A percentile compares a stretch with the other conserved stretches of the same genome.
These are phyloP conservation scores for Microtus montanus DNA, from an alignment of 2,113 vertebrate genomes.

Conservation along the genomic window DNA sequence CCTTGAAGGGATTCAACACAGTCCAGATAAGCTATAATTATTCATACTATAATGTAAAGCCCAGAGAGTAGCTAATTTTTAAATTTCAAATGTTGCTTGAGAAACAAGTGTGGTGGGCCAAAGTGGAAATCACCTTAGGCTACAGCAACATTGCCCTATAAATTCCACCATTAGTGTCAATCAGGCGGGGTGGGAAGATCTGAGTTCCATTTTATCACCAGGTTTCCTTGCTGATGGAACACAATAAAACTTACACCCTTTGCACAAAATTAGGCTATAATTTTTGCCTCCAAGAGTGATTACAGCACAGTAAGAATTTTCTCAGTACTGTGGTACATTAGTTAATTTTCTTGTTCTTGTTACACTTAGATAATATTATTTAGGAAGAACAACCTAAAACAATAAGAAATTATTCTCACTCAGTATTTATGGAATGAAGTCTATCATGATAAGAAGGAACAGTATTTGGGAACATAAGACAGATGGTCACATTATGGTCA, in stretches of 20 bases:
- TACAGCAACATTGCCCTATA: background rate
- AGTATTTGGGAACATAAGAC: background rate
- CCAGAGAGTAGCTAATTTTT: background rate
- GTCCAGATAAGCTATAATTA: background rate
- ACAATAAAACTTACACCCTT: background rate
- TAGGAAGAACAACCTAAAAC: background rate
- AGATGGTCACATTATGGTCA: background rate
- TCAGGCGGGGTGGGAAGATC: background rate
- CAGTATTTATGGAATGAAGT: background rate
- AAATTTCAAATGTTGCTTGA: background rate
- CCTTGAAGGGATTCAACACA: background rate
- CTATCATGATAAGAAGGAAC: background rate
- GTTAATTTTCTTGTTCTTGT: background rate
- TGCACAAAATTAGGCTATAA: background rate
- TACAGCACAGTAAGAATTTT: background rate
- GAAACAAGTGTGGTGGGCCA: background rate
- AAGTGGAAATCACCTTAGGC: background rate
- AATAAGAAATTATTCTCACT: background rate
- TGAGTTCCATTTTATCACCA: background rate
- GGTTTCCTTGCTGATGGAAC: background rate
- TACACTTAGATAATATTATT: background rate
- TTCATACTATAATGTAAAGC: background rate
- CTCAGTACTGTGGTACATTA: background rate
- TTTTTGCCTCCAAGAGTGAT: background rate
- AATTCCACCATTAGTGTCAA: background rate